Conservation (phyloP, 2,888 invertebrate genomes). For the Pycnomerus fuliginosus region DNA sequence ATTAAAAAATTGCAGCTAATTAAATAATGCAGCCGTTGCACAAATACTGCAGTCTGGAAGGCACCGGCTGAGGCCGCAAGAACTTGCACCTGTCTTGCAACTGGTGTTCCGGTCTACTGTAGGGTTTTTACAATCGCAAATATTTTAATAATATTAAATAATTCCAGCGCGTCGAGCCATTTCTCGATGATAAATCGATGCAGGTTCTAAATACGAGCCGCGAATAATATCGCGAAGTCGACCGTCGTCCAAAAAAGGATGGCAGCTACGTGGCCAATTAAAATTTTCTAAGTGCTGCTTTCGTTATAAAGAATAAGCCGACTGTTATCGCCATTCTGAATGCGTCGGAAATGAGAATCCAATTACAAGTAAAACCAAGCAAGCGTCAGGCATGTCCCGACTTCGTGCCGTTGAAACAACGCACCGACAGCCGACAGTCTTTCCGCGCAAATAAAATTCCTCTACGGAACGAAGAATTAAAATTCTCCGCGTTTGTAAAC, state of each 20-base stretch:
- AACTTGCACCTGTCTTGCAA: conserved; percentile 47
- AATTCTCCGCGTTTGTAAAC: conserved; percentile 49
- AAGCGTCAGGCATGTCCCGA: conserved; percentile 52
- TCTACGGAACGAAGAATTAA: conserved; percentile 49
- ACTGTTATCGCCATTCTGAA: conserved; percentile 53
- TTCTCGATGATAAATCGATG: conserved; percentile 48
- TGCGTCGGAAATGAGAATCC: conserved; percentile 54
- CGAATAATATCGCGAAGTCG: conserved; percentile 29
- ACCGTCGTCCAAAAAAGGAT: conserved; percentile 47
- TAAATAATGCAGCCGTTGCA: conserved; percentile 49
- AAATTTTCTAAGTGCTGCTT: conserved; percentile 52
- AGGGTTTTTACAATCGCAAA: conserved; percentile 38
- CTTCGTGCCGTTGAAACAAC: conserved; percentile 50
- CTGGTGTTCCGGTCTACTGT: conserved; percentile 45
- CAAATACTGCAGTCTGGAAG: conserved; percentile 46
- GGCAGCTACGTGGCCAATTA: conserved; percentile 51
- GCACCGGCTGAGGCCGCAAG: conserved; percentile 43
- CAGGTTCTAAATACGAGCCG: conserved; percentile 36
- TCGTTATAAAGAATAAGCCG: conserved; percentile 49
- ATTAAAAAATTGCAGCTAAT: conserved; percentile 49
- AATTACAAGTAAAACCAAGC: conserved; percentile 51
- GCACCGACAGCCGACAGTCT: conserved; percentile 44
- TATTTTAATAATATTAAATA: conserved; percentile 53
- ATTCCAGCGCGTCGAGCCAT: conserved; percentile 46
- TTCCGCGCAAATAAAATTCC: conserved; percentile 50